These are phyloP conservation scores for Spatulosminthurus flaviceps DNA, from an alignment of 2,888 invertebrate genomes.

Conservation along the genomic window DNA sequence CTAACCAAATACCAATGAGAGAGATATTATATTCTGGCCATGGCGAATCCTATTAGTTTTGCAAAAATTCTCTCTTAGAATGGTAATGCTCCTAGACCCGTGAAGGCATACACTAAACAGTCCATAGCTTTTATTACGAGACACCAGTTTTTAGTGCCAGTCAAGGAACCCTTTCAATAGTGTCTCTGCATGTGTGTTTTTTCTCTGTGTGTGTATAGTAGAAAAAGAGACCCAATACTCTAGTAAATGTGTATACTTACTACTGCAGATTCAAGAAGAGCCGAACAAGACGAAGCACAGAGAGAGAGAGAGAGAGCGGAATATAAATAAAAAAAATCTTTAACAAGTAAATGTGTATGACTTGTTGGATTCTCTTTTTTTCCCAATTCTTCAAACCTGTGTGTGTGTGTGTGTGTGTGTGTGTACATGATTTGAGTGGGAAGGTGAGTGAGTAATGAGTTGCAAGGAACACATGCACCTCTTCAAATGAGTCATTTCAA, in stretches of 20 bases:
- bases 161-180: too few relatives aligned
- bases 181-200: too few relatives aligned
- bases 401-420: too few relatives aligned
- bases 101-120: too few relatives aligned
- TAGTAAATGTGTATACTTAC: too few relatives aligned
- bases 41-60: conserved; percentile 1
- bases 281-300: too few relatives aligned
- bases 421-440: background rate
- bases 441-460: background rate
- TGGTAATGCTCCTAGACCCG: background rate
- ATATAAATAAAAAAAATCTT: background rate
- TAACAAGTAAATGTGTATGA: background rate
- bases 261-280: too few relatives aligned
- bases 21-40: conserved; percentile 1
- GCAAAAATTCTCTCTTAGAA: conserved; percentile 1
- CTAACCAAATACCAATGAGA: background rate
- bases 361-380: background rate
- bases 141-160: too few relatives aligned
- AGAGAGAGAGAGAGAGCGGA: background rate
- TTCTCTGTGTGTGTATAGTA: too few relatives aligned
- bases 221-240: too few relatives aligned
- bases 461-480: background rate
- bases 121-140: too few relatives aligned
- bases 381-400: background rate
- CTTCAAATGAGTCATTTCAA: background rate